Evolutionary conservation across 2,888 invertebrate genomes (phyloP).

Genomic region (Apocheima hispidaria): DNA sequence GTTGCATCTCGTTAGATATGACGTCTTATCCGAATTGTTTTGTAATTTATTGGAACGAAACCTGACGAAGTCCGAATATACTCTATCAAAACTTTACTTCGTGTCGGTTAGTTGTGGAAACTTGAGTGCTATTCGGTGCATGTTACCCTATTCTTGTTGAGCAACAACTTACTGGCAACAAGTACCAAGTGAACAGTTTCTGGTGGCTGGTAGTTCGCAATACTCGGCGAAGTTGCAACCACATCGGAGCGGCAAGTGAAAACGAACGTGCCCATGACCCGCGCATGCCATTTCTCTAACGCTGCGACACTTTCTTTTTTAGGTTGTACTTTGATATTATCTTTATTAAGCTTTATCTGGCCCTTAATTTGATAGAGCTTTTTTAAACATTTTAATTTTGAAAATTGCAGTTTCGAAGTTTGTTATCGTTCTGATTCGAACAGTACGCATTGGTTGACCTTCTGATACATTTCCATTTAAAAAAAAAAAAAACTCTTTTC

Average conservation of each 20-base stretch:
- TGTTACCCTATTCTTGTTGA: conserved; percentile 36
- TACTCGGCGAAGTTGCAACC: conserved; percentile 46
- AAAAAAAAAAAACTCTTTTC: too few species aligned
- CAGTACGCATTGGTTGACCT: too few species aligned
- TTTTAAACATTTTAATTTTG: background rate
- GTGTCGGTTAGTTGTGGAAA: conserved; percentile 44
- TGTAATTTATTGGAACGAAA: conserved; percentile 47
- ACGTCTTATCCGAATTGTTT: background rate
- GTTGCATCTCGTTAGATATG: background rate
- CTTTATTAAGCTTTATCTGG: background rate
- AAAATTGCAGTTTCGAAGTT: background rate
- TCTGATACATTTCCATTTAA: too few species aligned
- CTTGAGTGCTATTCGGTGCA: conserved; percentile 42
- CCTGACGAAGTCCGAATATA: conserved; percentile 59
- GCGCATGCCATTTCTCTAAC: conserved; percentile 59
- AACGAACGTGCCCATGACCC: conserved; percentile 60
- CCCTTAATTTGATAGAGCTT: background rate
- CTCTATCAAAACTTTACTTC: conserved; percentile 41
- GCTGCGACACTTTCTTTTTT: conserved; percentile 48
- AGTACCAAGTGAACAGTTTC: conserved; percentile 44
- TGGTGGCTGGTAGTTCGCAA: conserved; percentile 36
- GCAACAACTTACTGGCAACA: conserved; percentile 40
- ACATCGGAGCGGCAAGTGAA: conserved; percentile 58
- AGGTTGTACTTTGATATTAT: conserved; percentile 26
- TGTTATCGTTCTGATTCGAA: background rate